Percentiles rank a stretch among this genome's conserved stretches.
Evolutionary conservation across 2,888 invertebrate genomes (phyloP).

Genomic region (Andrena marginata): DNA sequence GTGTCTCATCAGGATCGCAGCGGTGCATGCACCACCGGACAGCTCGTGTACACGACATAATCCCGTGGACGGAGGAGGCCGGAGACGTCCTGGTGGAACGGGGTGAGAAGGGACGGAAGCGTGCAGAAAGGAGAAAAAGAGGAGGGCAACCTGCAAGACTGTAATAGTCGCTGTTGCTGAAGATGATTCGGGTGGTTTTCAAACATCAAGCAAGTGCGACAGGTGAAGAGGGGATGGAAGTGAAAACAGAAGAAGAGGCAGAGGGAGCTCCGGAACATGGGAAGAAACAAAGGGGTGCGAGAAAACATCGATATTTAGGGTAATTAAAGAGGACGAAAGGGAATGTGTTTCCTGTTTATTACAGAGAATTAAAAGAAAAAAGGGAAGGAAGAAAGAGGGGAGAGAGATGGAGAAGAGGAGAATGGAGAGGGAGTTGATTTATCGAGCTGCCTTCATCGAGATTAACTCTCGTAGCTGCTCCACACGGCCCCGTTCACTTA

Average conservation of each 20-base stretch:
- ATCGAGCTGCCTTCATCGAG: slow-evolving; percentile 63
- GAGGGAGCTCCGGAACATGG: too few species aligned
- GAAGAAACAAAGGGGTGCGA: neutral
- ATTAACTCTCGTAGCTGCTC: slow-evolving; percentile 61
- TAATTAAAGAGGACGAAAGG: neutral
- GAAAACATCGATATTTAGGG: neutral
- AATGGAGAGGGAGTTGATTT: slow-evolving; percentile 58
- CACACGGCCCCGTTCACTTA: slow-evolving; percentile 53
- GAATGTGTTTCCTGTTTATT: neutral
- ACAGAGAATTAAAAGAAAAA: neutral
- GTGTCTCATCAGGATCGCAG: slow-evolving; percentile 52
- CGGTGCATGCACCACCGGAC: slow-evolving; percentile 39
- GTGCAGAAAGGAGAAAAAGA: neutral
- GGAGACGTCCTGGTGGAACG: neutral
- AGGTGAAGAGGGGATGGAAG: neutral
- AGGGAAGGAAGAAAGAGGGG: neutral
- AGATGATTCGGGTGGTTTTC: slow-evolving; percentile 61
- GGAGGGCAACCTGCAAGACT: neutral
- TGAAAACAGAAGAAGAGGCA: neutral
- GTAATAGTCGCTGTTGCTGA: slow-evolving; percentile 28
- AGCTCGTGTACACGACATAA: slow-evolving; percentile 48
- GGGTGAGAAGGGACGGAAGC: neutral
- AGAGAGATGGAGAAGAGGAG: neutral
- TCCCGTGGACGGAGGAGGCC: slow-evolving; percentile 12
- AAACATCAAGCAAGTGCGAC: neutral